Base-by-base conservation (phyloP, 53 echinoderm and acorn worm genomes). In the Henricia sp. region DNA sequence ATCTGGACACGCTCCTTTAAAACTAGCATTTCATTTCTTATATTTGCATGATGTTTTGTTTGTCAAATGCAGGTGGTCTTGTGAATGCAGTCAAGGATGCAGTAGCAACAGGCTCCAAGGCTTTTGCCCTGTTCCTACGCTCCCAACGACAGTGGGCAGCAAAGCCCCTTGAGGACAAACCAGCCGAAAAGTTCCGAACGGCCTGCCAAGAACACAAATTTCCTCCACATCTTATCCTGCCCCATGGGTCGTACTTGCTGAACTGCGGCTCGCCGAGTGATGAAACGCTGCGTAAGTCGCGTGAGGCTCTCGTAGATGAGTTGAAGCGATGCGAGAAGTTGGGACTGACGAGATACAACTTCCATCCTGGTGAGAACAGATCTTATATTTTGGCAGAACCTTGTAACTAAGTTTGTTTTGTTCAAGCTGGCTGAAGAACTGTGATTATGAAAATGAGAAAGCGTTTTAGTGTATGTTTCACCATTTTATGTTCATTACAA, bases 111-210 rank as follows among this genome's bases (percentile, higher is more conserved):
- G 86, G 90, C 40, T 88, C 86, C 40, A 93, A 82, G 52, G 87
- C 95, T 74, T 93, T 95, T 63, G 95, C 95, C 13, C 77, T 95
- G n/a, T 95, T 95, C 51, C 69, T 95, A 52, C 84, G 92, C 37
- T 95, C 95, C 41, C 95, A 95, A 71, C 77, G 95, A 6, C 95
- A 95, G 68, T 95, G 95, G 95, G 84, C 85, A 40, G 90, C 90
- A n/a, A 95, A 95, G 78, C 95, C 95, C 16, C 34, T 95, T 28
- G 88, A 95, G 12, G 92, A 90, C 6, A 75, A 95, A 41, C 36
- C 63, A 3, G 82, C 82, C 13, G 70, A 71, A 60, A 56, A 52
- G 38, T 95, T 95, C 82, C 84, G 84, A 21, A 48, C 58, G 50
- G 88, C 87, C 32, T 82, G 90, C 27, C 40, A 48, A 8, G 71